Conservation (phyloP, 64 coral and sea anemone genomes). For the Montipora efflorescens region DNA sequence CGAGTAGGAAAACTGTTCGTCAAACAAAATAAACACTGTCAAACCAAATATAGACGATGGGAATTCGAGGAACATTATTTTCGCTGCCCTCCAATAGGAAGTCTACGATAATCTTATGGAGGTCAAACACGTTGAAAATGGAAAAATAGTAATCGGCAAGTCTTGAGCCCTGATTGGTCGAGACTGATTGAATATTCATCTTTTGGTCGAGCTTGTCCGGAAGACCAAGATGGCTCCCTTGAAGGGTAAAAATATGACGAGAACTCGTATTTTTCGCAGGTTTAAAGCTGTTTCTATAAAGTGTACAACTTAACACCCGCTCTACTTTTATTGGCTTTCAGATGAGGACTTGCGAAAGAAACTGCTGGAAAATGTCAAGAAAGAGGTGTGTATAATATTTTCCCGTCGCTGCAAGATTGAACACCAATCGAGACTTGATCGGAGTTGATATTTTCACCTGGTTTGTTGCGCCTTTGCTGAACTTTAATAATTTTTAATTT, state of each 20-base stretch:
- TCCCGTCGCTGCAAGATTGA: background rate
- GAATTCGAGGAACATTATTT: slow-evolving; percentile 2
- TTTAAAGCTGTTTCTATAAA: slow-evolving; percentile 13
- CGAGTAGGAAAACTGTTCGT: background rate
- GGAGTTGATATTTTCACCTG: background rate
- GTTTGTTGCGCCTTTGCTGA: background rate
- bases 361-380: slow-evolving; percentile 88
- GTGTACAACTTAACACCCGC: background rate
- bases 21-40: background rate
- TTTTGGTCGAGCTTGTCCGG: slow-evolving; percentile 4
- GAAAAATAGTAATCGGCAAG: background rate
- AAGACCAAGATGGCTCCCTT: slow-evolving; percentile 96
- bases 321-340: slow-evolving; percentile 60
- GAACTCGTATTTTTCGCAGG: slow-evolving; percentile 31
- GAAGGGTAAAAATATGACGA: slow-evolving; percentile 70
- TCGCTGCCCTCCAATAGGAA: slow-evolving; percentile 25
- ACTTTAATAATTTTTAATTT: background rate
- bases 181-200: slow-evolving; percentile 88
- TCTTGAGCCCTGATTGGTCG: slow-evolving; percentile 76
- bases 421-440: background rate
- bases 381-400: slow-evolving; percentile 73
- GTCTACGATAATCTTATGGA: background rate
- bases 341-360: slow-evolving; percentile 88
- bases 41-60: slow-evolving; percentile 35
- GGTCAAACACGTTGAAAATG: background rate